Conservation (phyloP, 2,113 vertebrate species). For the Trichomycterus rosablanca region DNA sequence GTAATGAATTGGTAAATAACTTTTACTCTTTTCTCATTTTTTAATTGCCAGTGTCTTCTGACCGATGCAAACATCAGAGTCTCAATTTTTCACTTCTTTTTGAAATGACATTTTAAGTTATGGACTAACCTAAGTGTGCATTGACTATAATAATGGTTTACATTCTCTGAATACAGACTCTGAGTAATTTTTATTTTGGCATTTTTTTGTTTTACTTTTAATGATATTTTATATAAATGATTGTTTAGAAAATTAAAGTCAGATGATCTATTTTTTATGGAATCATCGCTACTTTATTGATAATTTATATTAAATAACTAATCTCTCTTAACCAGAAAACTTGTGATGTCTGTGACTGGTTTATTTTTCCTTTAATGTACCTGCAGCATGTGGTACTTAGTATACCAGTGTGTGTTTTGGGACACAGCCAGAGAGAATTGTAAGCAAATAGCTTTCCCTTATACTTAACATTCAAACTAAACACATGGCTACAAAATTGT, state of each 20-base stretch:
- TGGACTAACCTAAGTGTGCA: neutral
- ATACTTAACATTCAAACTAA: too few relatives aligned
- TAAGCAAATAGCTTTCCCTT: too few relatives aligned
- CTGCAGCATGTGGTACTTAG: too few relatives aligned
- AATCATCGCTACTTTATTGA: conserved; percentile 12
- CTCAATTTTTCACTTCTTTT: neutral
- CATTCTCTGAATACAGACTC: neutral
- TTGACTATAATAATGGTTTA: conserved; percentile 1
- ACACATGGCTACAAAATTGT: too few relatives aligned
- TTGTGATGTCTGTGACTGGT: conserved; percentile 14
- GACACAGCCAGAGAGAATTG: too few relatives aligned
- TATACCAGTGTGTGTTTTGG: too few relatives aligned
- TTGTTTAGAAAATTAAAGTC: conserved; percentile 42
- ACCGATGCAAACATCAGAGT: neutral
- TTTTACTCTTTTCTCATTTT: neutral
- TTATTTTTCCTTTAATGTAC: neutral
- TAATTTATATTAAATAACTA: conserved; percentile 27
- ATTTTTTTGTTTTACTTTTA: conserved; percentile 32
- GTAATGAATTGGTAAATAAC: neutral
- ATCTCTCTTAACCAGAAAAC: neutral
- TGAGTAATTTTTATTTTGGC: conserved; percentile 35
- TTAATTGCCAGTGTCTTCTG: neutral
- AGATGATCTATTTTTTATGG: conserved; percentile 39
- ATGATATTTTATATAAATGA: conserved; percentile 32
- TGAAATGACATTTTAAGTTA: too few relatives aligned